Evolutionary conservation across 37 sponge, comb jelly and placozoan genomes (phyloP), one percentile per base, ranked within the genome.

Genomic region (Cliona cf. orientalis): DNA sequence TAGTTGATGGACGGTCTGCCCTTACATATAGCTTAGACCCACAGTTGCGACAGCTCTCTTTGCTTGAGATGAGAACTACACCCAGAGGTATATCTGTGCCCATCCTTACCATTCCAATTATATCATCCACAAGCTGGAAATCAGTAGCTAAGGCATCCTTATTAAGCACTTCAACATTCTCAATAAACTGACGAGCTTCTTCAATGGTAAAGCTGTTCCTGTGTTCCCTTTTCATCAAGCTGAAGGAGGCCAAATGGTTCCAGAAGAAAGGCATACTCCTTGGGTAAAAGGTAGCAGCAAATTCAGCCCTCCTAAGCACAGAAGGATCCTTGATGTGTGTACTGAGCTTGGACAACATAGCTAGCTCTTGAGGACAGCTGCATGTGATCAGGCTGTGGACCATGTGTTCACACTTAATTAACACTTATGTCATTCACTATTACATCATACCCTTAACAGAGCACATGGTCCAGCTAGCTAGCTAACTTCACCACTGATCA

Each of bases 201-300:
- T 59, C 63, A 42, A 44, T 19, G 2, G 77, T 61, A 0, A 60
- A 11, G 26, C 5, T 28, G 28, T 62, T 38, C 2, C 77, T 41
- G 17, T 19, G 2, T 40, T 1, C 64, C 33, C 25, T 38, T 26
- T 6, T 38, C n/a, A n/a, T n/a, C 32, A 38, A 22, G 32, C 55
- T 46, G 25, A 72, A 72, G 5, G 26, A 23, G 12, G 73, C 25
- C 6, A 76, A 4, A 58, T 40, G 1, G 5, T 40, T 7, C 62
- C 64, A 76, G 22, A 39, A 60, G 17, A 23, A 9, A 3, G 77
- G 77, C 29, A 59, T 36, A 11, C 26, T 22, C 28, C 2, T 2
- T 9, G 77, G 77, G 6, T 25, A 39, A 36, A 60, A 59, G 4
- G 9, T 21, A 38, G 64, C 60, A 38, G 81, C 81, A 80, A 69